phyloP scores from a whole-genome alignment of 2,797 vertebrate genomes.

The Sarcophilus harrisii region DNA sequence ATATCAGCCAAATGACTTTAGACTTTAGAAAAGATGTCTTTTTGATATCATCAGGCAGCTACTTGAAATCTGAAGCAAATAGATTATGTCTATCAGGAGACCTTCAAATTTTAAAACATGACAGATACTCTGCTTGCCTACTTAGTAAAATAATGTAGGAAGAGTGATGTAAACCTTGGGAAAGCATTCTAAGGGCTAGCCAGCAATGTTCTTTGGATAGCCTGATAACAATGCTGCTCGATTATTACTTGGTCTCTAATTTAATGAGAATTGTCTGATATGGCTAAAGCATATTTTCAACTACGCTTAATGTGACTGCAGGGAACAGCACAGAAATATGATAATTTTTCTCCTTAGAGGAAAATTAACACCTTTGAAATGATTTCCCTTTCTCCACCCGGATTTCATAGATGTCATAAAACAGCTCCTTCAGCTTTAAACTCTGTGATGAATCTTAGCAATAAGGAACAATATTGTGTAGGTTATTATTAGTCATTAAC shows the following conservation, averaged over 20 bases:
- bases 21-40: neutral
- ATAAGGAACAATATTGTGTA: slow-evolving; percentile 28
- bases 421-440: slow-evolving; percentile 4
- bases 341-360: slow-evolving; percentile 38
- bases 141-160: neutral
- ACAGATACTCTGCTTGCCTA: neutral
- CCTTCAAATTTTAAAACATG: neutral
- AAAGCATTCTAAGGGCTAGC: neutral
- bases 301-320: slow-evolving; percentile 20
- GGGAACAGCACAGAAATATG: slow-evolving; percentile 52
- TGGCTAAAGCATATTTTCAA: slow-evolving; percentile 49
- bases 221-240: neutral
- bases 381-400: slow-evolving; percentile 27
- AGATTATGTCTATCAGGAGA: neutral
- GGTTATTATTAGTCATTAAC: slow-evolving; percentile 54
- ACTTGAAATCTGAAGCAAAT: slow-evolving; percentile 19
- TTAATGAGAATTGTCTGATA: slow-evolving; percentile 39
- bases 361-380: slow-evolving; percentile 36
- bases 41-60: slow-evolving; percentile 18
- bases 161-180: neutral
- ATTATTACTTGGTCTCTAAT: slow-evolving; percentile 38
- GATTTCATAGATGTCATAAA: slow-evolving; percentile 36
- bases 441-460: slow-evolving; percentile 54
- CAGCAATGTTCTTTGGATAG: slow-evolving; percentile 36
- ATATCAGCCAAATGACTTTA: neutral